These are phyloP conservation scores for Synchiropus splendidus DNA, from an alignment of 2,113 vertebrate genomes.

Conservation along the genomic window DNA sequence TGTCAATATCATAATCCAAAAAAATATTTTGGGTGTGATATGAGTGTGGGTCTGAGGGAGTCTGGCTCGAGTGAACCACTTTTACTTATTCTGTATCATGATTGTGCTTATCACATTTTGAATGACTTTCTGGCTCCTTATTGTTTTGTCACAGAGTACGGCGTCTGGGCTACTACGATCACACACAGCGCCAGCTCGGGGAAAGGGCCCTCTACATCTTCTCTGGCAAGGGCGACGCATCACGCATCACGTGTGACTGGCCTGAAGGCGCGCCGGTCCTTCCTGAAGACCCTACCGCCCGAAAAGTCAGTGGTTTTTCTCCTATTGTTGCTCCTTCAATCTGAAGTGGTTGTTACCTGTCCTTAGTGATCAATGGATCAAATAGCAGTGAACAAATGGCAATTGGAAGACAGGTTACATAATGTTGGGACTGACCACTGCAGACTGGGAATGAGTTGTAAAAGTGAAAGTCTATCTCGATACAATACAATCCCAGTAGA, in stretches of 20 bases:
- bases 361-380: no score
- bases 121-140: no score
- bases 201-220: constrained; percentile 91
- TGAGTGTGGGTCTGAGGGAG: no score
- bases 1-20: no score
- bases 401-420: no score
- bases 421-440: no score
- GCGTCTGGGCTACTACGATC: constrained; percentile 91
- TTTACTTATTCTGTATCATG: no score
- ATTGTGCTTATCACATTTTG: no score
- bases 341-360: neutral
- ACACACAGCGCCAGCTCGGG: constrained; percentile 92
- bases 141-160: constrained; percentile 71
- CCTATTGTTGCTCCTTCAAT: neutral
- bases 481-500: neutral
- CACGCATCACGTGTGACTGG: constrained; percentile 88
- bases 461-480: neutral
- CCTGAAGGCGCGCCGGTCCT: constrained; percentile 82
- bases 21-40: no score
- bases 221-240: constrained; percentile 86
- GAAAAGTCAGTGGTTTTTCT: constrained; percentile 69
- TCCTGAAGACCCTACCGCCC: constrained; percentile 82
- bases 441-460: no score
- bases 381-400: no score
- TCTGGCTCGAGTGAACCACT: no score